A percentile compares a stretch with the other conserved stretches of the same genome.
These are phyloP conservation scores for Sarcophaga peregrina DNA, from an alignment of 1,140 invertebrate species.

Conservation along the genomic window DNA sequence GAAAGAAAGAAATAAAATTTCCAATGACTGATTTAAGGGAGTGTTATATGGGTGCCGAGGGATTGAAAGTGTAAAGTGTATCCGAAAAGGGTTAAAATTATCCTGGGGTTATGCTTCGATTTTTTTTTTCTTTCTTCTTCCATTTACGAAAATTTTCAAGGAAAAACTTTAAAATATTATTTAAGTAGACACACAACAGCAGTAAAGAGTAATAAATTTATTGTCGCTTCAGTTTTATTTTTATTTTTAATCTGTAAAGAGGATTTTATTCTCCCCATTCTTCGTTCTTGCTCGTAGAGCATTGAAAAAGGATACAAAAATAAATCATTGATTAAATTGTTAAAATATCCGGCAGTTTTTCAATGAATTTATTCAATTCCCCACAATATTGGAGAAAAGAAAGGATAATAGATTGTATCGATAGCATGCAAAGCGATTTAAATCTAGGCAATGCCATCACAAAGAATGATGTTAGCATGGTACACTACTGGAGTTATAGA, in stretches of 20 bases:
- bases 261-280: neutral
- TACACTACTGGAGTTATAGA: too few relatives aligned
- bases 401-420: too few relatives aligned
- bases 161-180: neutral
- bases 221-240: neutral
- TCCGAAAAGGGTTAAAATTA: constrained; percentile 5
- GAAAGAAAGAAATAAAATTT: neutral
- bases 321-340: too few relatives aligned
- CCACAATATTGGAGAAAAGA: too few relatives aligned
- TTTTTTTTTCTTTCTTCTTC: neutral
- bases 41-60: neutral
- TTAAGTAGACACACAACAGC: neutral
- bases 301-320: too few relatives aligned
- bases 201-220: neutral
- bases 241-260: neutral
- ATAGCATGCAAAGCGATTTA: too few relatives aligned
- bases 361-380: too few relatives aligned
- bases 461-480: too few relatives aligned
- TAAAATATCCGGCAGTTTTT: too few relatives aligned
- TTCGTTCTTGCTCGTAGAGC: neutral
- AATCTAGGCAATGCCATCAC: too few relatives aligned
- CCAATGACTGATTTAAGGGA: neutral
- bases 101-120: neutral
- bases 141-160: neutral
- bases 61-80: neutral